Evolutionary conservation across 2,113 vertebrate species (phyloP).

Genomic region (Ailurus styani): DNA sequence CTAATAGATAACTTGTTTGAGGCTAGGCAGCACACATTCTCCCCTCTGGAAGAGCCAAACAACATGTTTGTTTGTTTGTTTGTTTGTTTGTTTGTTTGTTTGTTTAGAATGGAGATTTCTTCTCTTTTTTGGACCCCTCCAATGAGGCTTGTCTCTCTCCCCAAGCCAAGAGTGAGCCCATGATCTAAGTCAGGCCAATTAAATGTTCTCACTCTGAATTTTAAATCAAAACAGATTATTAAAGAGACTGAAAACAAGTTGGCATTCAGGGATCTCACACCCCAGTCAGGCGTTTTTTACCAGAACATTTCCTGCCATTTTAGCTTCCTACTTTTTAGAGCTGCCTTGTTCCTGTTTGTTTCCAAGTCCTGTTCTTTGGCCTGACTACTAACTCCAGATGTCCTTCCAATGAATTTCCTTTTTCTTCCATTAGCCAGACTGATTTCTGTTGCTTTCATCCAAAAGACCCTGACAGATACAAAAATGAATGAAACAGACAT

Average conservation of each 20-base stretch:
- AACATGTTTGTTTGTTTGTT: not conserved
- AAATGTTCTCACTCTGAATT: constrained; percentile 35
- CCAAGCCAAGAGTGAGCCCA: not conserved
- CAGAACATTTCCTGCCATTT: constrained; percentile 15
- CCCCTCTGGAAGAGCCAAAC: not conserved
- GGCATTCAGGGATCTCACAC: not conserved
- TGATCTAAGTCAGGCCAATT: not conserved
- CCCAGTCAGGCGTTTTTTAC: not conserved
- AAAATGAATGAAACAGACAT: not conserved
- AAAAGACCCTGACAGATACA: not conserved
- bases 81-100: not conserved
- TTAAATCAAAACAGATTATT: constrained; percentile 49
- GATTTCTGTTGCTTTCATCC: constrained; percentile 44
- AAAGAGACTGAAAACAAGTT: constrained; percentile 41
- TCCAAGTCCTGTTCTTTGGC: not conserved
- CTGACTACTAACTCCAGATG: not conserved
- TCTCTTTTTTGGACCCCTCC: not conserved
- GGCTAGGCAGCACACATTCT: too few relatives aligned
- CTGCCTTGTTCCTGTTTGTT: not conserved
- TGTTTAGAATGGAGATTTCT: not conserved
- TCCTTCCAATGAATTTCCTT: not conserved
- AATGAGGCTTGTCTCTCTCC: not conserved
- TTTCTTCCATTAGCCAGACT: not conserved
- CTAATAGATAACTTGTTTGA: not conserved
- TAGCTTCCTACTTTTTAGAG: not conserved